Base-by-base conservation (phyloP, 1,140 invertebrate genomes). In the Mactra quadrangularis region DNA sequence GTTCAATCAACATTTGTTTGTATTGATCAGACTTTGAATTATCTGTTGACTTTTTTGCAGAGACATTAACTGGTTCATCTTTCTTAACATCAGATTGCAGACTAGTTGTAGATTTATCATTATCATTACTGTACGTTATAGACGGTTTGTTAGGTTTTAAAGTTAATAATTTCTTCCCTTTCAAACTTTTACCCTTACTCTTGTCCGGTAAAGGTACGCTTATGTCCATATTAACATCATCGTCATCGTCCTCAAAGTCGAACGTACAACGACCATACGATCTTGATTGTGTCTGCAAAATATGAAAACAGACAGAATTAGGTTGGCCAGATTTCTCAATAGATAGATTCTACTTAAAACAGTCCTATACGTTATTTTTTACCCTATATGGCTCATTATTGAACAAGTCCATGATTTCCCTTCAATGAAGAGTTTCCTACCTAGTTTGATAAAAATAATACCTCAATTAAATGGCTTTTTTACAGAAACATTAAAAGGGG, bases 291-390 rank as follows among this genome's bases (percentile, higher is more conserved):
- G 33, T 57, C 77, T 81, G 62, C 38, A 81, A 81, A 81, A 81
- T 35, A 81, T 57, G 33, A 81, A 81, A 50, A 81, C 41, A 81
- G 77, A 57, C 53, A 68, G 60, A 68, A 68, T 81, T 71, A 70
- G 77, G 38, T 81, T 71, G 77, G 77, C 77, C 64, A 50, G 17
- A 47, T 57, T n/a, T n/a, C n/a, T n/a, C n/a, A n/a, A n/a, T n/a
- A n/a, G n/a, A n/a, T n/a, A n/a, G n/a, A n/a, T n/a, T n/a, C n/a
- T n/a, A n/a, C n/a, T n/a, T n/a, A n/a, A n/a, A n/a, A n/a, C n/a
- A n/a, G n/a, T n/a, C n/a, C n/a, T n/a, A n/a, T n/a, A n/a, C n/a
- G n/a, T n/a, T n/a, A n/a, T n/a, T n/a, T n/a, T n/a, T n/a, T n/a
- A n/a, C n/a, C n/a, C n/a, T n/a, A n/a, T n/a, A n/a, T n/a, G n/a